These are phyloP conservation scores for Elysia chlorotica DNA, from an alignment of 1,140 invertebrate genomes.

Conservation along the genomic window DNA sequence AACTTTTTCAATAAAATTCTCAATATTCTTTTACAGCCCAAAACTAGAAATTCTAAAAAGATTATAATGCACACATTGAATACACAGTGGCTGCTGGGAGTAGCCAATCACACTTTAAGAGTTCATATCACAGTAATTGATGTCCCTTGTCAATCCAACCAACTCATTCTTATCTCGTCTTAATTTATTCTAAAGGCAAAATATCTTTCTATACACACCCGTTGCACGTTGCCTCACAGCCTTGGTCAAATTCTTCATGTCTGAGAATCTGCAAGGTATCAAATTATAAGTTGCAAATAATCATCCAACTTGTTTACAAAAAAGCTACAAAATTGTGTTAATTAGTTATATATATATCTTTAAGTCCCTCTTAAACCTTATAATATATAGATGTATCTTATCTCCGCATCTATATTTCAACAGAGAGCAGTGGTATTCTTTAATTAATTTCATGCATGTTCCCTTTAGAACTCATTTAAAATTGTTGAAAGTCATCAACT, in stretches of 20 bases:
- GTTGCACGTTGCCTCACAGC: constrained; percentile 95
- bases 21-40: too few relatives aligned
- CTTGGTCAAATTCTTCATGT: constrained; percentile 96
- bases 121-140: background rate
- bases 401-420: background rate
- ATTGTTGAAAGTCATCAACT: too few relatives aligned
- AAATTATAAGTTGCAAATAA: background rate
- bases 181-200: background rate
- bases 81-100: background rate
- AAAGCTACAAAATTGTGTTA: background rate
- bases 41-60: too few relatives aligned
- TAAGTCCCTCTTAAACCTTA: background rate
- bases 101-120: background rate
- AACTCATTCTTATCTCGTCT: background rate
- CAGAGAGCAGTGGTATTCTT: too few relatives aligned
- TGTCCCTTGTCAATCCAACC: background rate
- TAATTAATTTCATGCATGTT: too few relatives aligned
- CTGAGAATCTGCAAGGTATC: constrained; percentile 75
- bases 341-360: background rate
- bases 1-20: too few relatives aligned
- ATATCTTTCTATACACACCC: constrained; percentile 71
- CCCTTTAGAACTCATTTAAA: too few relatives aligned
- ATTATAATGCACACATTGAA: background rate
- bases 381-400: background rate
- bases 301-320: background rate